Base-by-base conservation (phyloP, 2,888 invertebrate species). In the Agrochola lota region DNA sequence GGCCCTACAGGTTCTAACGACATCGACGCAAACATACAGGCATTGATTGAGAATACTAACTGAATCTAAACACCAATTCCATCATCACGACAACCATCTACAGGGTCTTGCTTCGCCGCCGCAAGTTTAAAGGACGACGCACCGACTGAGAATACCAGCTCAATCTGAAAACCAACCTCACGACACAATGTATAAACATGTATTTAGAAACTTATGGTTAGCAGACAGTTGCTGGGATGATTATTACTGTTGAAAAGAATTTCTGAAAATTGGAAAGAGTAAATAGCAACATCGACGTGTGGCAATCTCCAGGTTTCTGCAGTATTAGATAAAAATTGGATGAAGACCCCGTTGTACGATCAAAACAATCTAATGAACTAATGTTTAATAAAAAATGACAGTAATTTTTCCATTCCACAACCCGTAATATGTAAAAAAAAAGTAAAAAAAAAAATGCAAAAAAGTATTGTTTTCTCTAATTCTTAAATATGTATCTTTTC, bases 1-100 rank as follows among this genome's bases (percentile, higher is more conserved):
- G 95, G 0, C 94, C 95, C 0, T 94, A 91, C 83, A 90, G 92
- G 66, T 78, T 90, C 30, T 85, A 79, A 68, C 23, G 20, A 43
- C 23, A 1, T 23, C 40, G 57, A 35, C 26, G 15, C 43, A 26
- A 35, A 7, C 69, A 11, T 2, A n/a, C 17, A 69, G 43, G 9
- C 26, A 20, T 35, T 2, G 55, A n/a, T 12, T 30, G 20, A 26
- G n/a, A 78, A 59, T 57, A 46, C 15, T 70, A 62, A 12, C n/a
- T 20, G 17, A 35, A 71, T 20, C 43, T 30, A 55, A 46, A 46
- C 1, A n/a, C 4, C 15, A 30, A 9, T 11, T 1, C 15, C 15
- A 59, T 30, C 30, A 62, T 11, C 35, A 52, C 30, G 9, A 17
- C 35, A 35, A 11, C 11, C n/a, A n/a, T 11, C 52, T n/a, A n/a